Base-by-base conservation (phyloP, 2,888 invertebrate species). In the Atrina japonica region DNA sequence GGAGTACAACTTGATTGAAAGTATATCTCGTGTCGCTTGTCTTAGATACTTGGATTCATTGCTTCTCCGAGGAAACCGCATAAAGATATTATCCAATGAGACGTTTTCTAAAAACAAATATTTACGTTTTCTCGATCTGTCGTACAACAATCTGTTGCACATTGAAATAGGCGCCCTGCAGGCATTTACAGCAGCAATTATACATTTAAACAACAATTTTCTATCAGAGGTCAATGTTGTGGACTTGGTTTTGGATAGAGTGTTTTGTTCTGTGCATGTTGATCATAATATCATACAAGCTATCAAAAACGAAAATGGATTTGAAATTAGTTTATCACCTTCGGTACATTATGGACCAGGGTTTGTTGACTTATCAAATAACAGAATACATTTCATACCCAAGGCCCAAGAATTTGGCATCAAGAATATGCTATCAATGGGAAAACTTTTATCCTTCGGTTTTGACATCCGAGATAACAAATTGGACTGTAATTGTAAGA, bases 401-500 rank as follows among this genome's bases (percentile, higher is more conserved):
- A 21, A 56, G 14, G 40, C 14, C 0, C 18, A 3, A 21, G 35
- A 21, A 35, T 18, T 56, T 14, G 56, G 56, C 3, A 40, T 56
- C 14, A 18, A 18, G 11, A 40, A 21, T 14, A 3, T 56, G 11
- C 14, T 35, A 16, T 23, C 35, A 11, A 21, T 35, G 3, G 56
- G 56, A 3, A 56, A 40, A 40, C 30, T 56, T 18, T 35, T 35
- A 16, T 3, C 30, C 21, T 56, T 40, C 18, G 56, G 25, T 7
- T 56, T 56, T 21, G 56, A 56, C 40, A 2, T 40, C 9, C 16
- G 56, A 5, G 16, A 56, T 40, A 56, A 56, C n/a, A 35, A 35
- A 6, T 3, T 56, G 6, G 23, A 35, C n/a, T 56, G 56, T 25
- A 23, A 56, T 56, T 56, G 56, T 21, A 56, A 18, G 21, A 30